A percentile compares a stretch with the other conserved stretches of the same genome.
Conservation (phyloP, 2,797 vertebrate genomes). For the Triplophysa yarkandensis region DNA sequence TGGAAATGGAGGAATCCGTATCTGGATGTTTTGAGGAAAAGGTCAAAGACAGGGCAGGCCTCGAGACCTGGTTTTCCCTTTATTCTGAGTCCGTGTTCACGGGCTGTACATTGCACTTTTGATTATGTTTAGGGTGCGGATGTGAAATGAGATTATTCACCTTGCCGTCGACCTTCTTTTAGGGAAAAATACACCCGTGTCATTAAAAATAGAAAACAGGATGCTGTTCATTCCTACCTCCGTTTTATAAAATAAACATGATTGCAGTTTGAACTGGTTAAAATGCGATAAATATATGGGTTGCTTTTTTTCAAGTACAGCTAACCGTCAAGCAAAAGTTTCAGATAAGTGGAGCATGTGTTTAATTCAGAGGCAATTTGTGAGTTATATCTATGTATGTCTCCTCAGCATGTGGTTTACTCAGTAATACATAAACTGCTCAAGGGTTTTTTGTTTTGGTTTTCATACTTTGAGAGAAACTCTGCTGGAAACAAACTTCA, state of each 20-base stretch:
- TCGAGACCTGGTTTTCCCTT: slow-evolving; percentile 8
- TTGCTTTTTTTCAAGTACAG: background rate
- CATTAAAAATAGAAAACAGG: slow-evolving; percentile 24
- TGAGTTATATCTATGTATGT: slow-evolving; percentile 19
- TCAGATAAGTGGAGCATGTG: slow-evolving; percentile 10
- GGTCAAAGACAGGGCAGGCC: slow-evolving; percentile 22
- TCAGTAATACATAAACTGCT: slow-evolving; percentile 17
- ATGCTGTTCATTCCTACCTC: background rate
- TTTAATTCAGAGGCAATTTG: slow-evolving; percentile 8
- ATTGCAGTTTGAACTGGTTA: slow-evolving; percentile 8
- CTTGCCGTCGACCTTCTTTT: background rate
- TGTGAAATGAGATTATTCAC: slow-evolving; percentile 28
- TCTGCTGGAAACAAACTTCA: background rate
- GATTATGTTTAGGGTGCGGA: slow-evolving; percentile 2
- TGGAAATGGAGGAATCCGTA: slow-evolving; percentile 43
- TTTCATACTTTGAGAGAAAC: background rate
- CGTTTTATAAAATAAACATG: background rate
- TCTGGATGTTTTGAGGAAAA: slow-evolving; percentile 28
- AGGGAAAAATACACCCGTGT: background rate
- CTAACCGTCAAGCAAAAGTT: background rate
- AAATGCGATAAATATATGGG: slow-evolving; percentile 4
- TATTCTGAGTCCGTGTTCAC: slow-evolving; percentile 21
- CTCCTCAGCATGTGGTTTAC: slow-evolving; percentile 25
- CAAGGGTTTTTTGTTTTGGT: background rate
- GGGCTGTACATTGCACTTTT: slow-evolving; percentile 16